Evolutionary conservation across 2,888 invertebrate genomes (phyloP).

Genomic region (Drosophila mayaguana): DNA sequence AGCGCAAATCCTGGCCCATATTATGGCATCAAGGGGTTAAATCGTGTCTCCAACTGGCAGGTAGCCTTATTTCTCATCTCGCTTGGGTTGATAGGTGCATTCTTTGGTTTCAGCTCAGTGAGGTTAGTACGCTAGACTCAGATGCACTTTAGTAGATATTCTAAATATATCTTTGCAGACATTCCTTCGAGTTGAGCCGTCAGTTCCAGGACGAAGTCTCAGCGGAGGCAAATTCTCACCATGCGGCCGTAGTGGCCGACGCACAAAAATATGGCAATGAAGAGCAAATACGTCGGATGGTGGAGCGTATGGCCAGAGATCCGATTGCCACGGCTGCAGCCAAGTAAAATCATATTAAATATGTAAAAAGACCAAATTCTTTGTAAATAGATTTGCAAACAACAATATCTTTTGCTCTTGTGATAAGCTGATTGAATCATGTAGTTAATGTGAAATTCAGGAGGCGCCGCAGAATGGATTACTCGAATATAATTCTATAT

Average conservation of each 20-base stretch:
- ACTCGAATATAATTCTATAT: background rate
- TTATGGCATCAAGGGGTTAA: constrained; percentile 88
- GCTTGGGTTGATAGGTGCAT: constrained; percentile 87
- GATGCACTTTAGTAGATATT: background rate
- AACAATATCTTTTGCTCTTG: background rate
- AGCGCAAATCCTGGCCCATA: constrained; percentile 85
- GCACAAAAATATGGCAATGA: constrained; percentile 87
- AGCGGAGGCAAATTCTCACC: constrained; percentile 85
- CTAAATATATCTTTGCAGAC: constrained; percentile 84
- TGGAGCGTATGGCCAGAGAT: constrained; percentile 68
- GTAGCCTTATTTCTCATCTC: constrained; percentile 87
- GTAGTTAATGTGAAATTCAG: too few species aligned
- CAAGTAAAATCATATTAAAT: constrained; percentile 36
- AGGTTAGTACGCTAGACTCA: constrained; percentile 85
- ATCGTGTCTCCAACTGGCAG: constrained; percentile 87
- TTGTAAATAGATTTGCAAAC: constrained; percentile 12
- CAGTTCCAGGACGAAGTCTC: constrained; percentile 86
- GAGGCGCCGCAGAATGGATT: too few species aligned
- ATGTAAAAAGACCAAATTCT: constrained; percentile 9
- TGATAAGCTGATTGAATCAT: background rate
- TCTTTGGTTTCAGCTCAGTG: constrained; percentile 87
- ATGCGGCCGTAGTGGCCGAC: constrained; percentile 86
- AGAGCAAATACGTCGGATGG: constrained; percentile 85
- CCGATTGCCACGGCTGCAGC: constrained; percentile 37
- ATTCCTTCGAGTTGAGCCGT: constrained; percentile 86